Conservation (phyloP, 1,140 invertebrate species). For the Himalopsyche phryganea region DNA sequence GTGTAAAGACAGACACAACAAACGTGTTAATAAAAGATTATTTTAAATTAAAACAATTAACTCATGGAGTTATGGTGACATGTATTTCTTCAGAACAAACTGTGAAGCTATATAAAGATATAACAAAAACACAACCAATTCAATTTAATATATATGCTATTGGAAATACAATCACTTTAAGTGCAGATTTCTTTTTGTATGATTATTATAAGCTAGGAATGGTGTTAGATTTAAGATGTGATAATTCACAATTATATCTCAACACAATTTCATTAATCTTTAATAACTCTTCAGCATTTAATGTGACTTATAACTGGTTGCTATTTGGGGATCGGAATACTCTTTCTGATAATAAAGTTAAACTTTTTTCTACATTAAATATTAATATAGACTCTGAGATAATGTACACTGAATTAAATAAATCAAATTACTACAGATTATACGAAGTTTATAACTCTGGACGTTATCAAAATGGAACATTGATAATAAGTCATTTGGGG, state of each 20-base stretch:
- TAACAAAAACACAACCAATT: not conserved
- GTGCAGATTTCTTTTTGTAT: constrained; percentile 9
- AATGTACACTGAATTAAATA: not conserved
- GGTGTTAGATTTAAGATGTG: constrained; percentile 19
- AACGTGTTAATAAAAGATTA: constrained; percentile 9
- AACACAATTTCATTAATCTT: constrained; percentile 6
- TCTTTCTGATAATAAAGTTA: not conserved
- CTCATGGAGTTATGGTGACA: constrained; percentile 10
- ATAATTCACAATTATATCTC: constrained; percentile 12
- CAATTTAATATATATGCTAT: constrained; percentile 3
- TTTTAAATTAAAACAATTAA: constrained; percentile 8
- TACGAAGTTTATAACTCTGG: constrained; percentile 30
- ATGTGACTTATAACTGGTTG: constrained; percentile 23
- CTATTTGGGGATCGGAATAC: not conserved
- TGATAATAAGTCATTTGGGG: constrained; percentile 15
- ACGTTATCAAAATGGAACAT: constrained; percentile 12
- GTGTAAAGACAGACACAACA: not conserved
- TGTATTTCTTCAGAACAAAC: not conserved
- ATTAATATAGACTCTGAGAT: constrained; percentile 32
- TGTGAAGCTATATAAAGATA: constrained; percentile 1
- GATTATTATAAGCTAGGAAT: constrained; percentile 15
- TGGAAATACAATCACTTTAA: constrained; percentile 6
- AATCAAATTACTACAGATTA: constrained; percentile 9
- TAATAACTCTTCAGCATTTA: constrained; percentile 17
- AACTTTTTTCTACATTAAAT: constrained; percentile 11